Percentiles rank a stretch among this genome's conserved stretches.
These are phyloP conservation scores for Danio albolineatus DNA, from an alignment of 2,797 vertebrate species.

Conservation along the genomic window DNA sequence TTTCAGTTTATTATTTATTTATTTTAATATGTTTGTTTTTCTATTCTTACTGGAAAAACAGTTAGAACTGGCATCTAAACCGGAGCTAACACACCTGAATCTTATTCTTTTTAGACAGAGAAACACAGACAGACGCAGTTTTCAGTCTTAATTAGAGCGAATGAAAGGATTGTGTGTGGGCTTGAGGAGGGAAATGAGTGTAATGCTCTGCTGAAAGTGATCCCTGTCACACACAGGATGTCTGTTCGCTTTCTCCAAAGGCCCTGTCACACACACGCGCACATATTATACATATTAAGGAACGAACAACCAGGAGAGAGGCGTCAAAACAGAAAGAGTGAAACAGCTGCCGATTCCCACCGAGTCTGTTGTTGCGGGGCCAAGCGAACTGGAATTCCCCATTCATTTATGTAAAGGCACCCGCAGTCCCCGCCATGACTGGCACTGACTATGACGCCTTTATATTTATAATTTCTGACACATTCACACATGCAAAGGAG, in stretches of 20 bases:
- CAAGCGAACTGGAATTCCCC: conserved; percentile 30
- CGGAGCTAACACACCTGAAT: not conserved
- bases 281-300: not conserved
- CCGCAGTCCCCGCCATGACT: not conserved
- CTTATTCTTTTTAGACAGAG: not conserved
- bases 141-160: conserved; percentile 60
- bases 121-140: conserved; percentile 36
- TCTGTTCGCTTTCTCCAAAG: conserved; percentile 60
- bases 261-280: conserved; percentile 29
- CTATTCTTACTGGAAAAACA: not conserved
- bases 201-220: conserved; percentile 59
- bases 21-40: not conserved
- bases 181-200: conserved; percentile 56
- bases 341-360: conserved; percentile 44
- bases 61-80: not conserved
- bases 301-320: not conserved
- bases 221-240: conserved; percentile 64
- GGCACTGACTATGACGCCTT: conserved; percentile 28
- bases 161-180: conserved; percentile 62
- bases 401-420: conserved; percentile 46
- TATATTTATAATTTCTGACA: conserved; percentile 46
- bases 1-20: not conserved
- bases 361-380: conserved; percentile 28
- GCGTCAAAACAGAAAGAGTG: conserved; percentile 25
- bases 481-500: conserved; percentile 32